phyloP scores from a whole-genome alignment of 2,113 vertebrate species.

The Xenopus borealis region DNA sequence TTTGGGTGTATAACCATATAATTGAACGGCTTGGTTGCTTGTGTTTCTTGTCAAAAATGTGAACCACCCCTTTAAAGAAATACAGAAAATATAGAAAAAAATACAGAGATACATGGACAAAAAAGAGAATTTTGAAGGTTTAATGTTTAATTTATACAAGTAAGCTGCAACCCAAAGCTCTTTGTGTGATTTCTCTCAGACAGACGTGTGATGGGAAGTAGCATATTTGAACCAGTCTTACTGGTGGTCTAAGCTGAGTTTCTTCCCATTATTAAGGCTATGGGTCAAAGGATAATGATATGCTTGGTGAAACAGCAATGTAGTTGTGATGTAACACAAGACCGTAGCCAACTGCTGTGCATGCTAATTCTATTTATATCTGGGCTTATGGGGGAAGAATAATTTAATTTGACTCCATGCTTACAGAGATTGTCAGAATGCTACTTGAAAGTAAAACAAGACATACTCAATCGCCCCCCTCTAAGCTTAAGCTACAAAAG shows the following conservation, averaged over 20 bases:
- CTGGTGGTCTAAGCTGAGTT: slow-evolving; percentile 2
- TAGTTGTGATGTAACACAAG: neutral
- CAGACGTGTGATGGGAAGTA: neutral
- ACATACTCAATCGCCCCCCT: neutral
- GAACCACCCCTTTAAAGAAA: no score
- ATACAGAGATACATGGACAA: no score
- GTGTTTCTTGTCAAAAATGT: no score
- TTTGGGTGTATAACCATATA: no score
- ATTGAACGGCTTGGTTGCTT: no score
- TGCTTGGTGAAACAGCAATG: slow-evolving; percentile 12
- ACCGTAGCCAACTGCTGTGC: neutral
- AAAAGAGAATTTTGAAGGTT: neutral
- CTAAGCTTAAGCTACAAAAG: neutral
- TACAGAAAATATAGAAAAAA: no score
- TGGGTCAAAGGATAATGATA: slow-evolving; percentile 23
- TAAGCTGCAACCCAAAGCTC: neutral
- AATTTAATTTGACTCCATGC: slow-evolving; percentile 20
- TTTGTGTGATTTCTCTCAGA: neutral
- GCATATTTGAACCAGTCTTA: neutral
- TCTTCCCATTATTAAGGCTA: slow-evolving; percentile 7
- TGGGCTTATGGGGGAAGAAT: neutral
- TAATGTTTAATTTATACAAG: neutral
- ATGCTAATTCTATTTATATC: slow-evolving; percentile 8
- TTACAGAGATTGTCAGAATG: neutral
- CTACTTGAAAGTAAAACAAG: neutral